Evolutionary conservation across 2,888 invertebrate genomes (phyloP).

Genomic region (Coelinius sp.): DNA sequence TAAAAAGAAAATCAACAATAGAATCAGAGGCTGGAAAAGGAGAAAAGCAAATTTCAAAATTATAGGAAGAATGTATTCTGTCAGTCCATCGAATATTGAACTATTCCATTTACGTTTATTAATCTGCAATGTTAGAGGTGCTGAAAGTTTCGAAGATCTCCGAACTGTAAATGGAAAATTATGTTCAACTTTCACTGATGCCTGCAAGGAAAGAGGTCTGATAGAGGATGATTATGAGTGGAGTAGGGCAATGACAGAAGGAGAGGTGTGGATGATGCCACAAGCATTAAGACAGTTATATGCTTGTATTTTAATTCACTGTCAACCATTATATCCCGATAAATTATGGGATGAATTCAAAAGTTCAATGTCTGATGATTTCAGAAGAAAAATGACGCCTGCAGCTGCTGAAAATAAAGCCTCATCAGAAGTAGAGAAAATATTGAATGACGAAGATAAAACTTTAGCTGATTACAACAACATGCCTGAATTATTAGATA

Average conservation of each 20-base stretch:
- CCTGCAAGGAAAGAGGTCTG: conserved; percentile 52
- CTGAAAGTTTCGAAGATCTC: conserved; percentile 52
- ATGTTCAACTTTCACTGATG: conserved; percentile 32
- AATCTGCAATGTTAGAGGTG: conserved; percentile 51
- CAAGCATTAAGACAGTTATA: conserved; percentile 54
- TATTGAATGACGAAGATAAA: not conserved
- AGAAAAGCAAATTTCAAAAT: conserved; percentile 36
- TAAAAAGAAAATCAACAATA: not conserved
- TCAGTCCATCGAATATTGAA: too few relatives aligned
- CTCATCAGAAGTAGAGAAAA: not conserved
- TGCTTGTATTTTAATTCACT: conserved; percentile 50
- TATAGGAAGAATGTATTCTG: not conserved
- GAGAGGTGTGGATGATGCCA: conserved; percentile 38
- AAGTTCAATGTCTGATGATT: conserved; percentile 24
- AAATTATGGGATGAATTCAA: conserved; percentile 46
- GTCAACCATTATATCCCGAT: conserved; percentile 42
- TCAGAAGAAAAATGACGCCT: not conserved
- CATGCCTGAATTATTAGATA: not conserved
- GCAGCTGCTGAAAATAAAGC: not conserved
- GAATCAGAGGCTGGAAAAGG: conserved; percentile 13
- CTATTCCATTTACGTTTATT: conserved; percentile 42
- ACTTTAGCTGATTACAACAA: not conserved
- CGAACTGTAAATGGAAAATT: conserved; percentile 51
- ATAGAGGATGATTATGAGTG: conserved; percentile 51
- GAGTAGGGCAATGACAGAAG: conserved; percentile 34